Conservation (phyloP, 1,140 invertebrate genomes). For the Vollenhovia emeryi region DNA sequence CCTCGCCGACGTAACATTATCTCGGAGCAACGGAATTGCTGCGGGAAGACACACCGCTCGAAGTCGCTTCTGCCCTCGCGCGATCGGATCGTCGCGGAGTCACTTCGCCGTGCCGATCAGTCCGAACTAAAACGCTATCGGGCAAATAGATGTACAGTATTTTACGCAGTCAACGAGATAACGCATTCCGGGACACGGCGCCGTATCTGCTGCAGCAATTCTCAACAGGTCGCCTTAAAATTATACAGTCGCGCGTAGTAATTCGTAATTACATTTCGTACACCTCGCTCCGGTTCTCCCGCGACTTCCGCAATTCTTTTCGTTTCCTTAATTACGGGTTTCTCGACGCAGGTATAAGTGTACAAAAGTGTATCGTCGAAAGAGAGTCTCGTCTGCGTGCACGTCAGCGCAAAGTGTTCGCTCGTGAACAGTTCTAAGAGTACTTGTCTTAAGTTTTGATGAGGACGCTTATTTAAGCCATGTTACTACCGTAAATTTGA, state of each 20-base stretch:
- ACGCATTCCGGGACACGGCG: background rate
- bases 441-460: conserved; percentile 46
- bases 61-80: background rate
- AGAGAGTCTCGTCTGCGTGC: conserved; percentile 52
- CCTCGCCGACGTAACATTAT: conserved; percentile 63
- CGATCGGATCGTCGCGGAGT: background rate
- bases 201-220: conserved; percentile 65
- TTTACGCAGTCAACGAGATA: background rate
- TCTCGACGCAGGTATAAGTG: conserved; percentile 65
- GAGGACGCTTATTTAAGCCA: conserved; percentile 45
- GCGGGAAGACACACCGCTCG: conserved; percentile 58
- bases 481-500: conserved; percentile 32
- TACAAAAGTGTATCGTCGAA: conserved; percentile 65
- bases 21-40: conserved; percentile 64
- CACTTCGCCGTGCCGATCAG: background rate
- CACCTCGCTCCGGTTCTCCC: conserved; percentile 17
- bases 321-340: conserved; percentile 19
- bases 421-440: background rate
- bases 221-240: conserved; percentile 63
- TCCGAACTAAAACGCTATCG: background rate
- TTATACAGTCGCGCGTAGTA: conserved; percentile 65
- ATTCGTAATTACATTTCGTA: conserved; percentile 67
- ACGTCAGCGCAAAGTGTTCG: conserved; percentile 9
- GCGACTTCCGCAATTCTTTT: conserved; percentile 50
- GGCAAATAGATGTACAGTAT: background rate